phyloP scores from a whole-genome alignment of 2,888 invertebrate species.

The Lasius platythorax region DNA sequence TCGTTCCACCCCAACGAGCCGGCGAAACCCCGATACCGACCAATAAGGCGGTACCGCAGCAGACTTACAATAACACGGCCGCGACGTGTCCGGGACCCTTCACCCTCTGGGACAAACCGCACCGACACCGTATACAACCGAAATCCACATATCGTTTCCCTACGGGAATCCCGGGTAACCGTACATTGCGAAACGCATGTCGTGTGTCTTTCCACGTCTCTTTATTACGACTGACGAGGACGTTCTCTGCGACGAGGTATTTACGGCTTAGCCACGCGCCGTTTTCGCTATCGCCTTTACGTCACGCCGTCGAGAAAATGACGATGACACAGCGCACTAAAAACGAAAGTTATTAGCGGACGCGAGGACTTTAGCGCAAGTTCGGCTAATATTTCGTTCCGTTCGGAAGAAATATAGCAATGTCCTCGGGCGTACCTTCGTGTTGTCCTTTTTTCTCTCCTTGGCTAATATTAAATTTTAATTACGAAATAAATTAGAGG shows the following conservation, averaged over 20 bases:
- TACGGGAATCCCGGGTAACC: conserved; percentile 64
- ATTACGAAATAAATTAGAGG: conserved; percentile 7
- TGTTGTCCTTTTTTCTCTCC: neutral
- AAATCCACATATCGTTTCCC: conserved; percentile 70
- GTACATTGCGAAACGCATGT: conserved; percentile 66
- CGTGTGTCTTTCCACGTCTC: conserved; percentile 63
- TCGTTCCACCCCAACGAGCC: conserved; percentile 56
- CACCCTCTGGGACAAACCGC: conserved; percentile 53
- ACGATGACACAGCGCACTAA: conserved; percentile 59
- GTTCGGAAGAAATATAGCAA: conserved; percentile 19
- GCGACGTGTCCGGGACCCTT: conserved; percentile 36
- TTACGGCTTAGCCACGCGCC: conserved; percentile 73
- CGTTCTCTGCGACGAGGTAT: conserved; percentile 74
- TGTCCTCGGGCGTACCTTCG: neutral
- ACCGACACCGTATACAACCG: conserved; percentile 13
- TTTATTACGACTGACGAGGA: conserved; percentile 79
- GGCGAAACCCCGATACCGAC: conserved; percentile 36
- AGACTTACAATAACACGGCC: conserved; percentile 53
- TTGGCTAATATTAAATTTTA: conserved; percentile 36
- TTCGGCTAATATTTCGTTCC: conserved; percentile 60
- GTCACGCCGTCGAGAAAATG: conserved; percentile 42
- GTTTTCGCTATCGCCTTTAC: conserved; percentile 65
- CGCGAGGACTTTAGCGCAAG: conserved; percentile 48
- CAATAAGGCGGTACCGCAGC: conserved; percentile 66
- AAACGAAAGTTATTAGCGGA: conserved; percentile 64